phyloP scores from a whole-genome alignment of 2,113 vertebrate genomes.

The Penelope pileata region DNA sequence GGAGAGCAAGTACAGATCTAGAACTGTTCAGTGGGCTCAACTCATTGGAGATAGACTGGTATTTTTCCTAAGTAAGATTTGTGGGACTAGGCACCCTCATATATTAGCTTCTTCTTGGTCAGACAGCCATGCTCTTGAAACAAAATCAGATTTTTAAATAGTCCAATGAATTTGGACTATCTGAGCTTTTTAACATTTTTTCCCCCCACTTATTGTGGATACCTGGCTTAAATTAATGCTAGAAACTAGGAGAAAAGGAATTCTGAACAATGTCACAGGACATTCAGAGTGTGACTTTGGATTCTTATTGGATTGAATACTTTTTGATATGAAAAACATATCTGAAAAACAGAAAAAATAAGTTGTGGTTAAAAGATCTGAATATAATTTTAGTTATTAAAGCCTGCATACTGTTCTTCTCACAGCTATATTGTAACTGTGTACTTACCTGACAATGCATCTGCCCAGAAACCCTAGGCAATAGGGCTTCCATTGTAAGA shows the following conservation, averaged over 20 bases:
- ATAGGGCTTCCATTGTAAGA: not conserved
- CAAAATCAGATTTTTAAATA: not conserved
- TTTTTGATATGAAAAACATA: not conserved
- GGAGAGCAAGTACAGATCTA: not conserved
- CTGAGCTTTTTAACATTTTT: rapidly evolving
- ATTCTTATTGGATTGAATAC: not conserved
- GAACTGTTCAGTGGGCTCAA: not conserved
- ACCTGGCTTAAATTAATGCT: not conserved
- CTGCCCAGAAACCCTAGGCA: not conserved
- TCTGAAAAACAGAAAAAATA: not conserved
- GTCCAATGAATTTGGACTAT: not conserved
- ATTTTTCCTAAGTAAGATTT: not conserved
- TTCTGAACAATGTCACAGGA: not conserved
- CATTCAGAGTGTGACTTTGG: not conserved
- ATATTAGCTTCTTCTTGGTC: conserved; percentile 49
- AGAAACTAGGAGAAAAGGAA: not conserved
- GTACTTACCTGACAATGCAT: not conserved
- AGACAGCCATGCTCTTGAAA: not conserved
- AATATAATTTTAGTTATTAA: not conserved
- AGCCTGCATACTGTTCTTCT: not conserved
- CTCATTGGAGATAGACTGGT: not conserved
- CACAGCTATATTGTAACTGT: not conserved
- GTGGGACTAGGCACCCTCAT: not conserved
- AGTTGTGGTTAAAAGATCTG: not conserved
- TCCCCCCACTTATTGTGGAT: not conserved